Evolutionary conservation across 2,888 invertebrate genomes (phyloP).

Genomic region (Entomobrya multifasciata): DNA sequence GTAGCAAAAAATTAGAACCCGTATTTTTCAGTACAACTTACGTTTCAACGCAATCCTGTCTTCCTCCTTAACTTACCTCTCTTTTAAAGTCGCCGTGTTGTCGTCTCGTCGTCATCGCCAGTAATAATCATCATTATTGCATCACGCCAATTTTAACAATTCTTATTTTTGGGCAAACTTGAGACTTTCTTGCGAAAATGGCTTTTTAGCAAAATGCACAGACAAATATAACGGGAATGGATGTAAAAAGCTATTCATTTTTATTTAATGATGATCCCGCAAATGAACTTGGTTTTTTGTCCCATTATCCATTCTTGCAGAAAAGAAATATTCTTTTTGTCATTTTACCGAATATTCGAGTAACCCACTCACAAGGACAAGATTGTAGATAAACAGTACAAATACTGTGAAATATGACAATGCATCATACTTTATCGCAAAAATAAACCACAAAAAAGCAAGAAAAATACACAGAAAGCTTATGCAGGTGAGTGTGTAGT

Average conservation of each 20-base stretch:
- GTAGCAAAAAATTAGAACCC: too few relatives aligned
- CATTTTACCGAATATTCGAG: constrained; percentile 34
- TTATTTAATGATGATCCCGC: constrained; percentile 51
- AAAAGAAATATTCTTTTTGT: neutral
- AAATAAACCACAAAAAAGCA: constrained; percentile 25
- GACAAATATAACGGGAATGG: constrained; percentile 49
- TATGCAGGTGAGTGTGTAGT: neutral
- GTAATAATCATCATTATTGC: neutral
- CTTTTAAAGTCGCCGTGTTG: neutral
- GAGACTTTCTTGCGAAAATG: constrained; percentile 9
- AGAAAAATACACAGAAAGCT: neutral
- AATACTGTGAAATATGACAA: too few relatives aligned
- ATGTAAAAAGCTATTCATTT: constrained; percentile 41
- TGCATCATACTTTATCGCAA: too few relatives aligned
- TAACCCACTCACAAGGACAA: constrained; percentile 53
- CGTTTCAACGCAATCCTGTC: too few relatives aligned
- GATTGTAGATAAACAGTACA: too few relatives aligned
- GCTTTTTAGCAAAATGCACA: constrained; percentile 24
- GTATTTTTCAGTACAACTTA: too few relatives aligned
- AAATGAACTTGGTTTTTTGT: constrained; percentile 51
- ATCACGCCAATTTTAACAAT: neutral
- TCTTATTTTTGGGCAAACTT: constrained; percentile 26
- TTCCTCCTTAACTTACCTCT: neutral
- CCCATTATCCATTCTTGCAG: neutral
- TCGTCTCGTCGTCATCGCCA: neutral